Base-by-base conservation (phyloP, 2,113 vertebrate species). In the Eonycteris spelaea region DNA sequence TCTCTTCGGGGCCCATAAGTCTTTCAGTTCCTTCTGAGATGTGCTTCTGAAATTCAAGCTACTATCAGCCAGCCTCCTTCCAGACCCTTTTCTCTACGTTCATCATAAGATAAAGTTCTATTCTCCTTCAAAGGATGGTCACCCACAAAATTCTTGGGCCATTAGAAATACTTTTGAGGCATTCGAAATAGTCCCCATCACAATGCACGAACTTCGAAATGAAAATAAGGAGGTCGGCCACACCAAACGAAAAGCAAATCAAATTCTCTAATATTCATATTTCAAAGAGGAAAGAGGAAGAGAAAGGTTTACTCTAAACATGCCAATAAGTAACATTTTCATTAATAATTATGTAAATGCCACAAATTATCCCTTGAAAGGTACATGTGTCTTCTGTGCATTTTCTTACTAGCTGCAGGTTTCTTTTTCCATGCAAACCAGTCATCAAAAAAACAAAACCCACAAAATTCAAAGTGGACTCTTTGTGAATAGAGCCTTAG, bases 401-500 rank as follows among this genome's bases (percentile, higher is more conserved):
- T 86, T 95, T 65, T 86, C 75, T 90, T 61, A 92, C 26, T 77
- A 55, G 9, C 61, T 13, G 15, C 13, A 86, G 7, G 33, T 59
- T 84, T 84, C 40, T 71, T 77, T 95, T 33, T 88, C 35, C 16
- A 71, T 24, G 61, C 33, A 78, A 57, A 86, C 70, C 14, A 79
- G 26, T 51, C 53, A 88, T 51, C 7, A 12, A 51, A 38, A 94
- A 94, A 93, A 43, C 57, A 97, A 94, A 95, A 82, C 9, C 67
- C 78, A 78, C 70, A 75, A 35, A 71, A 95, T 84, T 92, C 59
- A 59, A 96, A 94, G 61, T 59, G 84, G 85, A n/a, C 33, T 96
- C 79, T 86, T 38, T 85, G 55, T 91, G 91, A 65, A 80, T n/a
- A 92, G 65, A 80, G 86, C 30, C 73, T 87, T 38, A 38, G 30